Percentiles rank a stretch among this genome's conserved stretches.
These are phyloP conservation scores for Enchytraeus crypticus DNA, from an alignment of 2,888 invertebrate species.

Conservation along the genomic window DNA sequence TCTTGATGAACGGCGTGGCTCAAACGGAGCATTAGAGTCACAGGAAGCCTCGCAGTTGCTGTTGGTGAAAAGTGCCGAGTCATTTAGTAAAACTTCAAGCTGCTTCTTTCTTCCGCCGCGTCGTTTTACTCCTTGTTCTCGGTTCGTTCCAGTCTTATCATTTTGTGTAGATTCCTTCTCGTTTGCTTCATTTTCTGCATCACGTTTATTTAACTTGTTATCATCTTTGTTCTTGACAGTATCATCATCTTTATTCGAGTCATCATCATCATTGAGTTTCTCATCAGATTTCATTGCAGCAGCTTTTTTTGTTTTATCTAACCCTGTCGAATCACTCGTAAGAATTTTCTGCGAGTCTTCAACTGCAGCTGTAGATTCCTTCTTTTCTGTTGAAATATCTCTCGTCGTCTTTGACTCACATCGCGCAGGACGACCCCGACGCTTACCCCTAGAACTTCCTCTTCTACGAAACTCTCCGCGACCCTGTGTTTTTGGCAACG, in stretches of 20 bases:
- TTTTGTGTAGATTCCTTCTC: too few relatives aligned
- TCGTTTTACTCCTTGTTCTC: too few relatives aligned
- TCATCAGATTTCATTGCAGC: too few relatives aligned
- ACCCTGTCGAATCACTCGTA: too few relatives aligned
- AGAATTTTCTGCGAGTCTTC: too few relatives aligned
- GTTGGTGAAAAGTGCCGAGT: neutral
- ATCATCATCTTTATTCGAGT: conserved; percentile 1
- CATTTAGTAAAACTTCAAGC: neutral
- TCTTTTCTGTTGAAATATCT: neutral
- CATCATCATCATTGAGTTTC: too few relatives aligned
- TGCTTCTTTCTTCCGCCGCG: neutral
- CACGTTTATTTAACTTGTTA: too few relatives aligned
- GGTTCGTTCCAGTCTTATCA: too few relatives aligned
- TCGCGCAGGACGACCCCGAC: neutral
- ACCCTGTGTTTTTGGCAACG: neutral
- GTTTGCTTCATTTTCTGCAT: too few relatives aligned
- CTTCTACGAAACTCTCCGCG: neutral
- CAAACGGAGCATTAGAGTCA: conserved; percentile 10
- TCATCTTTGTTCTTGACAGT: neutral
- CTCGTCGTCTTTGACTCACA: neutral
- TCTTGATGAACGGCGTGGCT: conserved; percentile 22
- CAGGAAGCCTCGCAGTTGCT: neutral
- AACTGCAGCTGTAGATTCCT: too few relatives aligned
- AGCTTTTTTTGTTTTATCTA: too few relatives aligned
- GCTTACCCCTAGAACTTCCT: neutral